Conservation (phyloP, 2,797 vertebrate species). For the Bucorvus abyssinicus region DNA sequence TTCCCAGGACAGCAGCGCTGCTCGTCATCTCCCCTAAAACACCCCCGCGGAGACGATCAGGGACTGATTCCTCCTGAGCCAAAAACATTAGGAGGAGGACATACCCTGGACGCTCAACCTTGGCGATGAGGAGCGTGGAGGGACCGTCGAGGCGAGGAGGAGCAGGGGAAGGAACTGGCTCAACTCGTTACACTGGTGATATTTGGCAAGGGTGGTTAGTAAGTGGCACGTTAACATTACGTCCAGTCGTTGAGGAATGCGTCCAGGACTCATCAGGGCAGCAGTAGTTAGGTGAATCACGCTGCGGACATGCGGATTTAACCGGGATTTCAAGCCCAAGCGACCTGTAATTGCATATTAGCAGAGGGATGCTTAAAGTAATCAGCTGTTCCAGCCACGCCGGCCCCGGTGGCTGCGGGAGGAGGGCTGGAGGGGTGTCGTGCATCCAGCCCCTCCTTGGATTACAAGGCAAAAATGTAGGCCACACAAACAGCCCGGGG, state of each 20-base stretch:
- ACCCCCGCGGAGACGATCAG: fast-evolving
- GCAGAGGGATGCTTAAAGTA: constrained; percentile 16
- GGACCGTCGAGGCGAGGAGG: background rate
- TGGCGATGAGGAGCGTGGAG: fast-evolving
- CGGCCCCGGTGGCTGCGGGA: background rate
- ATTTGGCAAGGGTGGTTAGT: background rate
- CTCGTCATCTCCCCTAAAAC: background rate
- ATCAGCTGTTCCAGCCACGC: constrained; percentile 50
- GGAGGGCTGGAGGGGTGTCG: constrained; percentile 21
- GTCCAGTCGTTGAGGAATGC: constrained; percentile 53
- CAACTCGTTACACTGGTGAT: background rate
- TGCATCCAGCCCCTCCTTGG: constrained; percentile 18
- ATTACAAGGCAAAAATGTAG: constrained; percentile 40
- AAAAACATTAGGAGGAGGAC: background rate
- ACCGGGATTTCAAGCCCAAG: constrained; percentile 40
- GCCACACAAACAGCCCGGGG: background rate
- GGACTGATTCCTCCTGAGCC: background rate
- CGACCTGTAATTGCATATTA: constrained; percentile 42
- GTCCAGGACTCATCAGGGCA: background rate
- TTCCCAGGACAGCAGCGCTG: fast-evolving
- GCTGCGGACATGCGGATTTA: background rate
- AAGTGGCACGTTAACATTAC: background rate
- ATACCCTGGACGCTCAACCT: background rate
- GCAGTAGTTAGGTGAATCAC: constrained; percentile 45
- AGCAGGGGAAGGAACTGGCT: constrained; percentile 4